Percentiles rank a stretch among this genome's conserved stretches.
phyloP scores from a whole-genome alignment of 1,140 invertebrate species.

The Drosophila bocqueti region DNA sequence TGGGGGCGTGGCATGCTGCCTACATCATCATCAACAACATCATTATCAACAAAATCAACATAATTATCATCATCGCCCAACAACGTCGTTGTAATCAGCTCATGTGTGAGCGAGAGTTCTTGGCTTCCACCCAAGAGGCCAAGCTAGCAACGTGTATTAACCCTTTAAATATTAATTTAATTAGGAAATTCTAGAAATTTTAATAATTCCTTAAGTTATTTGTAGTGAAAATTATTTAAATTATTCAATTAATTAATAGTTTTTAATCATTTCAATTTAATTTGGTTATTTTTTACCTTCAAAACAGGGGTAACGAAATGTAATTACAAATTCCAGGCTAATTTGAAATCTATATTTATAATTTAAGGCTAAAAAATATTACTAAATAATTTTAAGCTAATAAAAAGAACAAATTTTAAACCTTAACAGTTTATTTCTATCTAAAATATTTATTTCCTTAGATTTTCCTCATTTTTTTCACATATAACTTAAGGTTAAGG shows the following conservation, averaged over 20 bases:
- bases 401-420: background rate
- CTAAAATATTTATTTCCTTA: background rate
- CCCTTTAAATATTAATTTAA: background rate
- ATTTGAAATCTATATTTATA: too few relatives aligned
- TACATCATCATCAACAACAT: background rate
- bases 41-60: background rate
- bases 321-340: too few relatives aligned
- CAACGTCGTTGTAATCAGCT: conserved; percentile 65
- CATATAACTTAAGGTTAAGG: conserved; percentile 7
- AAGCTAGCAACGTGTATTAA: background rate
- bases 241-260: background rate
- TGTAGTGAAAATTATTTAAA: background rate
- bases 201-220: background rate
- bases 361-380: background rate
- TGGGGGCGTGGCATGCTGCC: conserved; percentile 19
- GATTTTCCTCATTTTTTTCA: background rate
- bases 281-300: background rate
- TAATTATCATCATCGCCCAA: conserved; percentile 3
- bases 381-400: background rate
- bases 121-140: conserved; percentile 22
- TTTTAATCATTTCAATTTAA: background rate
- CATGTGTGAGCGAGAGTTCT: conserved; percentile 63
- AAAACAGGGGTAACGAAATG: background rate
- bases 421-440: background rate
- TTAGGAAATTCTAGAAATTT: accelerated